phyloP scores from a whole-genome alignment of 2,797 vertebrate species.

The Ctenochaetus hawaiiensis region DNA sequence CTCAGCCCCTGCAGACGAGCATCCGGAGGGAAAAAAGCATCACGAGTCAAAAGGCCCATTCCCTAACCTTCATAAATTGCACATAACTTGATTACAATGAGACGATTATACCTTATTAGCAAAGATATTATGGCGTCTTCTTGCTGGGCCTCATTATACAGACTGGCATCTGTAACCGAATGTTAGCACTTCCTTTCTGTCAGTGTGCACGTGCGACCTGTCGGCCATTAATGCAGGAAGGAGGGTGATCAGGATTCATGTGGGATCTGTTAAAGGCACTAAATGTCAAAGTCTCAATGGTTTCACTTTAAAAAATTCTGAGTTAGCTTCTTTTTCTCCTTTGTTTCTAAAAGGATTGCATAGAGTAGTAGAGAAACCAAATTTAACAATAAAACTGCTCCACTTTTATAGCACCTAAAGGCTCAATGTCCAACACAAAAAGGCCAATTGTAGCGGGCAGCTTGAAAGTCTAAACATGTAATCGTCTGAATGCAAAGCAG shows the following conservation, averaged over 20 bases:
- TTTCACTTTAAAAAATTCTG: slow-evolving; percentile 21
- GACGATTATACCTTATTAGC: slow-evolving; percentile 85
- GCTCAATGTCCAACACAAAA: slow-evolving; percentile 13
- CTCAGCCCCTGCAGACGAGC: slow-evolving; percentile 59
- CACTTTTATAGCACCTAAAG: not conserved
- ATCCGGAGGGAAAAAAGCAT: slow-evolving; percentile 64
- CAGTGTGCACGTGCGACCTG: slow-evolving; percentile 74
- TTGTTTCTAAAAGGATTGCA: too few species aligned
- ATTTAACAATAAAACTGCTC: not conserved
- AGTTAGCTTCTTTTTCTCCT: too few species aligned
- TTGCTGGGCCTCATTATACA: slow-evolving; percentile 79
- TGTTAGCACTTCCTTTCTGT: slow-evolving; percentile 75
- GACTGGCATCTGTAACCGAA: slow-evolving; percentile 77
- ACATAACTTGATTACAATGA: slow-evolving; percentile 82
- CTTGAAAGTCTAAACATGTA: slow-evolving; percentile 16
- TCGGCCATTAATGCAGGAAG: slow-evolving; percentile 70
- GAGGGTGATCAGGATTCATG: slow-evolving; percentile 55
- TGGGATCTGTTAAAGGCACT: slow-evolving; percentile 48
- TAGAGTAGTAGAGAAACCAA: too few species aligned
- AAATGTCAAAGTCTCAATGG: slow-evolving; percentile 25
- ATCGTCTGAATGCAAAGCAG: slow-evolving; percentile 54
- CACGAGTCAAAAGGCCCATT: slow-evolving; percentile 74
- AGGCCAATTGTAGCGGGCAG: slow-evolving; percentile 19
- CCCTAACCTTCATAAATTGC: slow-evolving; percentile 77
- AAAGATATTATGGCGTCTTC: slow-evolving; percentile 80